Evolutionary conservation across 2,797 vertebrate species (phyloP), one percentile per base, ranked within the genome.

Genomic region (Steatocranus sp.): DNA sequence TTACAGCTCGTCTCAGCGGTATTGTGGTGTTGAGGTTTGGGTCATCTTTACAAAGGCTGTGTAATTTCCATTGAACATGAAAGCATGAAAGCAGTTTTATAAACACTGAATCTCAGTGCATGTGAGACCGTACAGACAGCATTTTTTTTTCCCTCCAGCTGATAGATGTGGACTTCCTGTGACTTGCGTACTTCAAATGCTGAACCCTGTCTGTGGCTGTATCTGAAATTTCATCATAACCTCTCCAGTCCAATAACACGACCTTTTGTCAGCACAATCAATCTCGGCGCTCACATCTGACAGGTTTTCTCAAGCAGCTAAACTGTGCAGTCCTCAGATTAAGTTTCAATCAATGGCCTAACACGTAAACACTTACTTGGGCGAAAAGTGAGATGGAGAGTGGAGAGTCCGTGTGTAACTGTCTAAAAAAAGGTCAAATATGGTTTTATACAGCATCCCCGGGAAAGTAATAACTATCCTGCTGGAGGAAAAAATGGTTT

Each of bases 161-260:
- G 15, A 49, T 30, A 61, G 34, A 81, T 17, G 27, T 43, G 54
- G 30, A 51, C 46, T 41, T 41, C 18, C 84, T 15, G 18, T 38
- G 61, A 76, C 76, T 77, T 56, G 32, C 82, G 48, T 89, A 78
- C 86, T 87, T 88, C 78, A 84, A 77, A 84, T 1, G 4, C 54
- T 82, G 49, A 87, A 75, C 66, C 53, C 54, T 38, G 87, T 78
- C 79, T 56, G 68, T 17, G 54, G 53, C 81, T 86, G 43, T 79
- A 83, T 87, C 88, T 86, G 80, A 83, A 80, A 91, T 90, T 93
- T 91, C 88, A 88, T 91, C 89, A 56, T 79, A 86, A 89, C 86
- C 88, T 84, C 89, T 88, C 70, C 36, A n/a, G 78, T 86, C 83
- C 85, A 90, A 91, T 82, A 92, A 84, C 79, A 20, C 38, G 10